Conservation (phyloP, 2,797 vertebrate genomes). For the Myioborus miniatus region DNA sequence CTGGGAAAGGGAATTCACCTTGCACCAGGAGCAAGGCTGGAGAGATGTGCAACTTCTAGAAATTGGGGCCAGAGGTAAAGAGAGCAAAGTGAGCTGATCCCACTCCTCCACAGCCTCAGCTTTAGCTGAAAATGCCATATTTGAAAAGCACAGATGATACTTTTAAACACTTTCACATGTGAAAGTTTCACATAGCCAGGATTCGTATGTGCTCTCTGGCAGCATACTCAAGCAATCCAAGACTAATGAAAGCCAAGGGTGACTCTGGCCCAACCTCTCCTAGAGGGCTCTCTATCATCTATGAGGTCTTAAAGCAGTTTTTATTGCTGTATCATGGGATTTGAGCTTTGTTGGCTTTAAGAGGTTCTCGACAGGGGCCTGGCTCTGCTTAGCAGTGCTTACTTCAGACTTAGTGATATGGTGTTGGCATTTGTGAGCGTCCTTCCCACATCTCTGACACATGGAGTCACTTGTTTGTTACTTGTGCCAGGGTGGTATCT, state of each 20-base stretch:
- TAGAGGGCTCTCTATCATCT: neutral
- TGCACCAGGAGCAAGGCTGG: neutral
- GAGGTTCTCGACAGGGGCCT: neutral
- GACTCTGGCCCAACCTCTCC: neutral
- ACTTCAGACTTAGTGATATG: neutral
- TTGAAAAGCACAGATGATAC: neutral
- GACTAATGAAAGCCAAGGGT: neutral
- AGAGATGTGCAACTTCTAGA: neutral
- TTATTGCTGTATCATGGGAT: conserved; percentile 10
- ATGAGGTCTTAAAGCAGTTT: neutral
- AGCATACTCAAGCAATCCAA: neutral
- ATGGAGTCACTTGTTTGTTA: neutral
- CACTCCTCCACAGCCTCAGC: neutral
- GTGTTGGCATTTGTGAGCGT: neutral
- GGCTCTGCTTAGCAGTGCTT: neutral
- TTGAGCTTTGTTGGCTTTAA: conserved; percentile 14
- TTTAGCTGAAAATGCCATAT: neutral
- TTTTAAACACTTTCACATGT: conserved; percentile 22
- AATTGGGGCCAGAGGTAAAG: neutral
- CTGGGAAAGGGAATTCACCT: neutral
- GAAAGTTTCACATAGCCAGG: neutral
- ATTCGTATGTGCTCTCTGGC: neutral
- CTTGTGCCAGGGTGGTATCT: neutral
- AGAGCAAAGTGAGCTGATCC: neutral
- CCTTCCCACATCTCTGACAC: neutral